phyloP scores from a whole-genome alignment of 2,797 vertebrate species.

The Pantherophis alleghaniensis region DNA sequence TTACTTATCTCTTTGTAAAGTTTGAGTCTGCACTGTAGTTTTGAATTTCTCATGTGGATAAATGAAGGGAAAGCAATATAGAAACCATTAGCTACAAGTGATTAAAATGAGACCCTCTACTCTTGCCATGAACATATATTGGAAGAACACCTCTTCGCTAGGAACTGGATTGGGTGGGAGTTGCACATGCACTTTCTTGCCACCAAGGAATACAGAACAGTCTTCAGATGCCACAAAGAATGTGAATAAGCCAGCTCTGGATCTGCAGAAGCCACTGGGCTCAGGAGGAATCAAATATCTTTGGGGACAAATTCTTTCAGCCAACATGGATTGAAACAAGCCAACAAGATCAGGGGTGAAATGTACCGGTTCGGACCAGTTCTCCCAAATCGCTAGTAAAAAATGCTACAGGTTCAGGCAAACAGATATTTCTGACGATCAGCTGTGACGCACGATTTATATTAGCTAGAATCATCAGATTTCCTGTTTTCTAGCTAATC shows the following conservation, averaged over 20 bases:
- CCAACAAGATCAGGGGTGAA: neutral
- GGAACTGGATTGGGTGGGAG: neutral
- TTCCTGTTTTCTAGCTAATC: too few species aligned
- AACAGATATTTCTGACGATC: too few species aligned
- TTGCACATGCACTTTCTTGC: neutral
- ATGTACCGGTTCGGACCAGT: too few species aligned
- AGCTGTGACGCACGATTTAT: too few species aligned
- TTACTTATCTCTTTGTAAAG: neutral
- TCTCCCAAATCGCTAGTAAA: too few species aligned
- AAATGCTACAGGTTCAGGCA: too few species aligned
- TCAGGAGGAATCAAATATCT: neutral
- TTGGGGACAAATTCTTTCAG: neutral
- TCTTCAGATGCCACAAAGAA: neutral
- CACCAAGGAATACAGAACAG: neutral
- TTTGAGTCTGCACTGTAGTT: neutral
- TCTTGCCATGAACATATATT: neutral
- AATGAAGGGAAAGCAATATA: neutral
- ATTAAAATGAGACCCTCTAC: neutral
- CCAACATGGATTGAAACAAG: neutral
- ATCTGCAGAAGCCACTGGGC: neutral
- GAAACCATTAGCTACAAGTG: neutral
- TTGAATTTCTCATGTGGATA: neutral
- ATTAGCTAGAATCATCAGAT: too few species aligned
- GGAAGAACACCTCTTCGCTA: neutral
- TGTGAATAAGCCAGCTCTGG: neutral